These are phyloP conservation scores for Gymnobelideus leadbeateri DNA, from an alignment of 2,113 vertebrate species.

Conservation along the genomic window DNA sequence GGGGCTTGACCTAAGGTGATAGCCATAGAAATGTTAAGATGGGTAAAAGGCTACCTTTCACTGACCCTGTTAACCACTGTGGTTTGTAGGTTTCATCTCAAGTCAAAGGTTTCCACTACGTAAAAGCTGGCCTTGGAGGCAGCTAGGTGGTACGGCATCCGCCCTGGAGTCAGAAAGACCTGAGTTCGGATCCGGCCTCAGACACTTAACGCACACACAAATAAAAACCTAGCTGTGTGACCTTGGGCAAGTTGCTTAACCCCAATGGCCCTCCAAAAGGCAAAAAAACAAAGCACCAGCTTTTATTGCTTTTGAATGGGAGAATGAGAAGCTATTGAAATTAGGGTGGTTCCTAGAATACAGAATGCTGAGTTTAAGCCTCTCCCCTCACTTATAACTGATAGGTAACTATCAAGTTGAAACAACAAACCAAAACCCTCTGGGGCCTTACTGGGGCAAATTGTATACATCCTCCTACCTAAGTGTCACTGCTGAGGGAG, in stretches of 20 bases:
- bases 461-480: background rate
- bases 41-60: background rate
- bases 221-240: too few relatives aligned
- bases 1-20: background rate
- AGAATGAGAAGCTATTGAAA: slow-evolving; percentile 27
- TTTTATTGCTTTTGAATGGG: slow-evolving; percentile 16
- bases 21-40: background rate
- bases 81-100: background rate
- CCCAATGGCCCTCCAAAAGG: too few relatives aligned
- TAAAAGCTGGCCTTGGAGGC: background rate
- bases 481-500: slow-evolving; percentile 31
- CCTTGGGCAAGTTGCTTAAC: too few relatives aligned
- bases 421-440: slow-evolving; percentile 37
- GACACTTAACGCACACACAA: too few relatives aligned
- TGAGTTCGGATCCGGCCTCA: too few relatives aligned
- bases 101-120: background rate
- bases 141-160: too few relatives aligned
- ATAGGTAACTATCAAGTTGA: slow-evolving; percentile 1
- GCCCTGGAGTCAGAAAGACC: too few relatives aligned
- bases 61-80: background rate
- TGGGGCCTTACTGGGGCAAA: slow-evolving; percentile 36
- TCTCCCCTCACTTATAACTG: slow-evolving; percentile 11
- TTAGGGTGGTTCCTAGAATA: slow-evolving; percentile 11
- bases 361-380: slow-evolving; percentile 6
- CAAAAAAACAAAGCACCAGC: too few relatives aligned